Base-by-base conservation (phyloP, 2,113 vertebrate species). In the Hyperopisus bebe region DNA sequence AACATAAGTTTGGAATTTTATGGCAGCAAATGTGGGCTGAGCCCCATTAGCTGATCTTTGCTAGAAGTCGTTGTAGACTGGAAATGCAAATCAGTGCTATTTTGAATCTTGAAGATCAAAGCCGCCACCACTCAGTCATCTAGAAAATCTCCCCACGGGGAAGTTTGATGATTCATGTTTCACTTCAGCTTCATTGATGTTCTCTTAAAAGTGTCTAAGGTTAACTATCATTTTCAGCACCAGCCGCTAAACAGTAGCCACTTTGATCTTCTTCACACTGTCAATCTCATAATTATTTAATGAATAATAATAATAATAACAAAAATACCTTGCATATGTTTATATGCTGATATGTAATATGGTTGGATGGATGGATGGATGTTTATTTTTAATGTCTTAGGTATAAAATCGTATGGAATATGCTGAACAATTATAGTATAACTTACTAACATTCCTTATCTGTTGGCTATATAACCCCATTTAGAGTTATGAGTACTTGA, bases 61-160 rank as follows among this genome's bases (percentile, higher is more conserved):
- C 42, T 35, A 46, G 44, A 42, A 47, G 55, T 47, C 31, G 44
- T 27, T 48, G 87, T 70, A 11, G 35, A 88, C 39, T 48, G 10
- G 42, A 70, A 66, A 88, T 88, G 55, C 58, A 88, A 88, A 88
- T 48, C 62, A 88, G 62, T 47, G 58, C 42, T 88, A 70, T 88
- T 74, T 88, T 47, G 39, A 74, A 66, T 70, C 39, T 70, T 27
- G 11, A 70, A 31, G 87, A 88, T 47, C 58, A 88, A 48, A 74
- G 87, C 62, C 9, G 19, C 27, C 39, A 50, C 50, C 62, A 11
- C 48, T 80, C 48, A 51, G 19, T 82, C 46, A 77, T 51, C 70
- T 19, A 39, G 50, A 51, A 80, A 80, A 53, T 31, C 85, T 86
- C 48, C 84, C 48, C 48, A 53, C 0, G 48, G 84, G 44, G 50